Evolutionary conservation across 2,888 invertebrate genomes (phyloP), one percentile per base, ranked within the genome.

Genomic region (Oscheius sp.): DNA sequence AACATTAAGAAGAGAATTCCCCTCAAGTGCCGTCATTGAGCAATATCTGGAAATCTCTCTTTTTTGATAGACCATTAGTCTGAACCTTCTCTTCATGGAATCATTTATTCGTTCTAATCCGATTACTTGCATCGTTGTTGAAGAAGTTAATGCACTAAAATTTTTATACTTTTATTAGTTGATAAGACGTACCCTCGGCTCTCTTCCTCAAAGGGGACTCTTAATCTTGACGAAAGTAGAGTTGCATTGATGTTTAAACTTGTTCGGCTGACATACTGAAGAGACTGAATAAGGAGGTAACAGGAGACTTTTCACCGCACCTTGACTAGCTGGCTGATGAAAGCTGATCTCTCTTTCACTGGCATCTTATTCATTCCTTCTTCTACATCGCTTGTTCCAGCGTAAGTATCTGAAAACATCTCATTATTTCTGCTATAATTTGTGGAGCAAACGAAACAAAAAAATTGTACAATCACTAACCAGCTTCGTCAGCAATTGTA

Each of bases 291-390:
- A 3, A 6, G 23, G 23, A 25, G 4, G 34, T 72, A 37, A 53
- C 25, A 31, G 52, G 34, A 27, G 45, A 20, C 34, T 8, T 6
- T 29, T 6, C 29, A 15, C 34, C 10, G n/a, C 29, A 75, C 76
- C 72, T 72, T 69, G 10, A 75, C 73, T 12, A 79, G 67, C 61
- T 74, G 72, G 55, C 72, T 75, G 64, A 79, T 77, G 61, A 79
- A 79, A 6, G 71, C 70, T 12, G 79, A 77, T 42, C 77, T 34
- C 23, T 77, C 77, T 33, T 72, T 71, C 12, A 68, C 57, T 8
- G 65, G 66, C 73, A 79, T 72, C 48, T 79, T 79, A 58, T 77
- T 76, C 29, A 55, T 37, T 53, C 53, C 65, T 3, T 39, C 39
- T 48, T 48, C 50, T 34, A 8, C 55, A n/a, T 17, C 20, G 27